Conservation (phyloP, 2,797 vertebrate genomes). For the Atherinosoma microstoma region DNA sequence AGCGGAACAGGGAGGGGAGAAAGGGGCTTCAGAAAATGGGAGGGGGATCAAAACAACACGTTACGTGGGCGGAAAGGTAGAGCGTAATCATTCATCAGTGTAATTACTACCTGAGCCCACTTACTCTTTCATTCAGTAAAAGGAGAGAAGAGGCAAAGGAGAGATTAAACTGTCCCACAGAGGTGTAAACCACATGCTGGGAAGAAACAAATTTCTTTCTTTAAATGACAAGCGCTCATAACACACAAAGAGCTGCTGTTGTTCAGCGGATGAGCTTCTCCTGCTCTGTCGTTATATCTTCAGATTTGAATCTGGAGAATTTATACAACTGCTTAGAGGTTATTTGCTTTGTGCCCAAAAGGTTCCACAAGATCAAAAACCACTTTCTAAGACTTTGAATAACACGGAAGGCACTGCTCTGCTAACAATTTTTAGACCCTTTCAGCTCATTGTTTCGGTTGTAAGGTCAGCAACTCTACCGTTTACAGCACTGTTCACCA, state of each 20-base stretch:
- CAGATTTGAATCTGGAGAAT: constrained; percentile 17
- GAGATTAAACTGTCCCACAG: constrained; percentile 52
- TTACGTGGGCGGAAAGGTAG: constrained; percentile 73
- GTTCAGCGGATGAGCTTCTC: constrained; percentile 47
- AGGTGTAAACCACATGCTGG: constrained; percentile 56
- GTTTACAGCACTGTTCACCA: background rate
- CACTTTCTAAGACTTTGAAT: background rate
- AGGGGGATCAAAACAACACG: constrained; percentile 56
- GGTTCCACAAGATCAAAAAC: background rate
- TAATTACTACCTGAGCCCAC: constrained; percentile 82
- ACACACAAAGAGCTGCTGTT: constrained; percentile 26
- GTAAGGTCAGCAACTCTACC: background rate
- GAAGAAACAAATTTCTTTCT: constrained; percentile 37
- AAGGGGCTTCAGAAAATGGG: constrained; percentile 29
- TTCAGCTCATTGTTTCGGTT: constrained; percentile 10
- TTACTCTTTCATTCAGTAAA: constrained; percentile 76
- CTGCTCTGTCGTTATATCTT: constrained; percentile 21
- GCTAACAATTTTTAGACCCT: background rate
- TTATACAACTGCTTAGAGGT: constrained; percentile 5
- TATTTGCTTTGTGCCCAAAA: background rate
- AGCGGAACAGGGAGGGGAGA: constrained; percentile 61
- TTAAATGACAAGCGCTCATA: constrained; percentile 19
- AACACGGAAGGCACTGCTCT: background rate
- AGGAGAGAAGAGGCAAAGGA: constrained; percentile 48
- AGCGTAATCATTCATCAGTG: constrained; percentile 82